A percentile compares a stretch with the other conserved stretches of the same genome.
Evolutionary conservation across 2,113 vertebrate genomes (phyloP).

Genomic region (Rhombomys opimus): DNA sequence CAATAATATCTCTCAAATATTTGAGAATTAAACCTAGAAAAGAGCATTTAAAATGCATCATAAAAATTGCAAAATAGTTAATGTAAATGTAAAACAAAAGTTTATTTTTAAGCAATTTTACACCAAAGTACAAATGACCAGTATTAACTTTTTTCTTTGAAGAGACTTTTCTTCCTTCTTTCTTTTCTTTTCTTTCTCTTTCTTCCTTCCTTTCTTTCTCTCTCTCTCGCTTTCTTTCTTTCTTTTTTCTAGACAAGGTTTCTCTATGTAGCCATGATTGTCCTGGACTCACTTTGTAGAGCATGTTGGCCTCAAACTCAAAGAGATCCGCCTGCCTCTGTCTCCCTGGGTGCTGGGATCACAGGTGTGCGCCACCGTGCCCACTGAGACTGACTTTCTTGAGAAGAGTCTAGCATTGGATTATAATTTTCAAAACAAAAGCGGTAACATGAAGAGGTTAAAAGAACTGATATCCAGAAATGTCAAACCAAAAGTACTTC

Average conservation of each 20-base stretch:
- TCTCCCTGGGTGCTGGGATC: too few species aligned
- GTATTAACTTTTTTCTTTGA: neutral
- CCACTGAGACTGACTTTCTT: neutral
- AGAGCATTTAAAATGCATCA: neutral
- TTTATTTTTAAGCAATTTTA: conserved; percentile 26
- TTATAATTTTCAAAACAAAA: conserved; percentile 19
- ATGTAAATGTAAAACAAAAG: neutral
- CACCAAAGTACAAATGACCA: neutral
- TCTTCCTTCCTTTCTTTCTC: too few species aligned
- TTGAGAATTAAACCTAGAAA: neutral
- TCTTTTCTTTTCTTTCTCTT: too few species aligned
- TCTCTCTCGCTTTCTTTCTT: too few species aligned
- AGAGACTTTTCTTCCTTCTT: too few species aligned
- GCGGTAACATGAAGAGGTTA: neutral
- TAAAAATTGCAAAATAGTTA: conserved; percentile 6
- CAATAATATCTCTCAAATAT: neutral
- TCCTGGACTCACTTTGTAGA: too few species aligned
- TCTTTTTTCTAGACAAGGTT: too few species aligned
- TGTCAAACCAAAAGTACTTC: neutral
- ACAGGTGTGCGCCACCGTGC: too few species aligned
- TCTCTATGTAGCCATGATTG: too few species aligned
- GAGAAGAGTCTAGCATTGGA: neutral
- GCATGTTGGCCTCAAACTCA: too few species aligned
- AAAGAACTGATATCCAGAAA: neutral
- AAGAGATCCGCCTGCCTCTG: too few species aligned